Evolutionary conservation across 2,797 vertebrate genomes (phyloP).

Genomic region (Enteromius radiatus): DNA sequence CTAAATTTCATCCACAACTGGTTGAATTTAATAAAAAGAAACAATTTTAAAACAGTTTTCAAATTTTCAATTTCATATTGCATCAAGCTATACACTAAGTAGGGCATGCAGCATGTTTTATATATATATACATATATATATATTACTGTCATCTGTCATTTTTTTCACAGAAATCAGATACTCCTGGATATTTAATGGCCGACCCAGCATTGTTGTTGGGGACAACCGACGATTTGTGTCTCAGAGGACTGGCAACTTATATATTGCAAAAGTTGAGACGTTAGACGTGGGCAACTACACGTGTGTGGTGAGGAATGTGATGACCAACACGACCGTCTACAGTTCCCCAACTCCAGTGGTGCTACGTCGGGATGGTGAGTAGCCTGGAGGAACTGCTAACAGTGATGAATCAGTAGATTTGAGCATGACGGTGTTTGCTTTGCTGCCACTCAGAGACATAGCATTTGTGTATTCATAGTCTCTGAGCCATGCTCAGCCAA

Average conservation of each 20-base stretch:
- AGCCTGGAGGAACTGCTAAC: slow-evolving; percentile 29
- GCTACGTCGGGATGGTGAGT: slow-evolving; percentile 87
- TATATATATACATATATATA: not conserved
- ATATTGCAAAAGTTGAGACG: slow-evolving; percentile 89
- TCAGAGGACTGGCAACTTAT: slow-evolving; percentile 89
- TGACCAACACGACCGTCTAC: slow-evolving; percentile 85
- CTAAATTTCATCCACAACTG: slow-evolving; percentile 6
- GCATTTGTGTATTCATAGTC: slow-evolving; percentile 50
- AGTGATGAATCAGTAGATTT: slow-evolving; percentile 67
- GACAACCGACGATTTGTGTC: slow-evolving; percentile 92
- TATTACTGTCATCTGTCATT: not conserved
- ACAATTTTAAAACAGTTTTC: not conserved
- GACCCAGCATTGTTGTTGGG: slow-evolving; percentile 83
- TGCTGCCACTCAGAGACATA: slow-evolving; percentile 45
- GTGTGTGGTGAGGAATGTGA: slow-evolving; percentile 87
- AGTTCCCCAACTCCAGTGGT: slow-evolving; percentile 90
- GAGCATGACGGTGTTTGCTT: slow-evolving; percentile 64
- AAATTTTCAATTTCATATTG: not conserved
- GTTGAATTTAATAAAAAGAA: slow-evolving; percentile 5
- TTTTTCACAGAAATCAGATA: slow-evolving; percentile 87
- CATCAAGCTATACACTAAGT: not conserved
- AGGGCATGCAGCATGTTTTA: not conserved
- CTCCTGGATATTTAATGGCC: slow-evolving; percentile 91
- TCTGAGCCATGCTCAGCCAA: slow-evolving; percentile 60
- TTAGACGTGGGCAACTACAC: slow-evolving; percentile 92